Percentiles rank a stretch among this genome's conserved stretches.
phyloP scores from a whole-genome alignment of 2,888 invertebrate species.

The Agriotes lineatus region DNA sequence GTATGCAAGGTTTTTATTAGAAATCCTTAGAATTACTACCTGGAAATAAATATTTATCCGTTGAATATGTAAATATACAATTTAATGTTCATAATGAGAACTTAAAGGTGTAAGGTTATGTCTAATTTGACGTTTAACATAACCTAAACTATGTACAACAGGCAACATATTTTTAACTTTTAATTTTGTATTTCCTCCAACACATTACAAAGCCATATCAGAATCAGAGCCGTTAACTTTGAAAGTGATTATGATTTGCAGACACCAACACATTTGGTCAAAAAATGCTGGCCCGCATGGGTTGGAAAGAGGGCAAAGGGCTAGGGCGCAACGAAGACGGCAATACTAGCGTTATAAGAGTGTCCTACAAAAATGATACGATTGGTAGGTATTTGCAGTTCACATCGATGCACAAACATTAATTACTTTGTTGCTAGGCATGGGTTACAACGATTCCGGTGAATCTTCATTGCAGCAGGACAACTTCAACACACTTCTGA shows the following conservation, averaged over 20 bases:
- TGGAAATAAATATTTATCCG: too few relatives aligned
- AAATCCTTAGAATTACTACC: too few relatives aligned
- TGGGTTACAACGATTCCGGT: slow-evolving; percentile 81
- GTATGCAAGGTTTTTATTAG: too few relatives aligned
- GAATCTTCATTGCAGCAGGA: slow-evolving; percentile 91
- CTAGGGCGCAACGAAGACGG: slow-evolving; percentile 89
- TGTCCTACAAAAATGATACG: slow-evolving; percentile 80
- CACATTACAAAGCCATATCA: too few relatives aligned
- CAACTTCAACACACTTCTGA: slow-evolving; percentile 81
- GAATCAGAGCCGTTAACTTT: too few relatives aligned
- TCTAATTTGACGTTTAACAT: background rate
- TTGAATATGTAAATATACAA: too few relatives aligned
- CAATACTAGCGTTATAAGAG: slow-evolving; percentile 83
- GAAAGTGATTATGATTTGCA: too few relatives aligned
- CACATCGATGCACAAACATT: background rate
- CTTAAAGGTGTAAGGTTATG: too few relatives aligned
- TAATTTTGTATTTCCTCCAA: too few relatives aligned
- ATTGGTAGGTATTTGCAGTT: slow-evolving; percentile 71
- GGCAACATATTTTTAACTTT: too few relatives aligned
- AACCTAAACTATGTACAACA: too few relatives aligned
- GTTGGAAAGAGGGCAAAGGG: slow-evolving; percentile 93
- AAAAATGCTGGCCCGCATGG: slow-evolving; percentile 95
- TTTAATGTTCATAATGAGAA: too few relatives aligned
- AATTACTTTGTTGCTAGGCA: slow-evolving; percentile 67
- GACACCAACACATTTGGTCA: slow-evolving; percentile 89